Evolutionary conservation across 2,888 invertebrate species (phyloP), one percentile per base, ranked within the genome.

Genomic region (Eupithecia tripunctaria): DNA sequence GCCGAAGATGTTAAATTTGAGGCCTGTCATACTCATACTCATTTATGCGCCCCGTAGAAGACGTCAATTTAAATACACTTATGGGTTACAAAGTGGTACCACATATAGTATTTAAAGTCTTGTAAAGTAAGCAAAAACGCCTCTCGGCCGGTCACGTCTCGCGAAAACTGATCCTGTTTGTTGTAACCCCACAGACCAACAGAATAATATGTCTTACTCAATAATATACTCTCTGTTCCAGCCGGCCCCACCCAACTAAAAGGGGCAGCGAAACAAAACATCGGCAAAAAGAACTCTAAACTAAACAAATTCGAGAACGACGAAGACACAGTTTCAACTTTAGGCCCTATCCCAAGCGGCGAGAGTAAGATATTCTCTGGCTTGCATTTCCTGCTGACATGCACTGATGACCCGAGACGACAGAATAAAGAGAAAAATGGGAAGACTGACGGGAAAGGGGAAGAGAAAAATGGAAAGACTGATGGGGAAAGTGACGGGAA

Each of bases 341-440:
- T 96, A 2, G 96, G 96, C 0, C 96, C 96, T 0, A 95, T 96
- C 25, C 96, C 96, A 76, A 62, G 81, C 70, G 73, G 81, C 0
- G 94, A 94, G 21, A 90, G 92, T 76, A 91, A 85, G 73, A 88
- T 89, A 67, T 96, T 96, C 81, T 90, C 91, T 0, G 95, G 95
- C 0, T 88, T 95, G 69, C 94, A 95, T 70, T 96, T 96, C 82
- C 81, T 96, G 51, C 82, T 96, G 0, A 96, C 96, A 0, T 96
- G 95, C 77, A 95, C 95, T 0, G 93, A 95, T 18, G 85, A 93
- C 0, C 92, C 92, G 0, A 83, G 84, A 47, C 82, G 84, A 15
- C 66, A 51, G 27, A 72, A 78, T 12, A 81, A 83, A 7, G 83
- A 82, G 12, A 85, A 82, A 67, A 80, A 70, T 29, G 85, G 85